Evolutionary conservation across 2,113 vertebrate species (phyloP), one percentile per base, ranked within the genome.

Genomic region (Clarias gariepinus): DNA sequence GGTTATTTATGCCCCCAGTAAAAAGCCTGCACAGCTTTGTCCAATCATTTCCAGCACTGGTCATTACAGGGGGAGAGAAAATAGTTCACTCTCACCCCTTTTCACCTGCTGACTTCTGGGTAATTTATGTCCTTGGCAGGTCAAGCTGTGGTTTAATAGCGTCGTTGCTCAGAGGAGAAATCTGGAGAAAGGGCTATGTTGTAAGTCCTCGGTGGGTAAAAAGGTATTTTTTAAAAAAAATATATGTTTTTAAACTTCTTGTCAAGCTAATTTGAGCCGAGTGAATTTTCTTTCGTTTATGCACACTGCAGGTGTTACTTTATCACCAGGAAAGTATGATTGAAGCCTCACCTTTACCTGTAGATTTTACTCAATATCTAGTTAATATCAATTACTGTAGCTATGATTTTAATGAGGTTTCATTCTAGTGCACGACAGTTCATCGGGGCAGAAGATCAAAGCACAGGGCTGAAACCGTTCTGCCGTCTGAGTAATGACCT

Each of bases 31-130:
- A 57, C 47, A 71, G 82, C 82, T 71, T 71, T 71, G 66, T 57
- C 15, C 47, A 68, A 77, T 47, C 41, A 63, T 69, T 63, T 53
- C 63, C 52, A 82, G 79, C 60, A 30, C 52, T 81, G 79, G 55
- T 82, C 68, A 74, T n/a, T 71, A 25, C 66, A 74, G 73, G 18
- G 4, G 16, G 47, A 33, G 58, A 76, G 58, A 76, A 68, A 53
- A 86, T 53, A 86, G 68, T 41, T 52, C 68, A 74, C 78, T 61
- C 71, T 66, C 63, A 55, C 52, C 33, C 21, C 60, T 81, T 68
- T 71, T 82, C 41, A 76, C 85, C 36, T 73, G 61, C n/a, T 55
- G 85, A 87, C 57, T 76, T 64, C 57, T 82, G 80, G 57, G 80
- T 66, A 25, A 76, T 87, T 86, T 28, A 74, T 74, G 77, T 58